Base-by-base conservation (phyloP, 1,140 invertebrate species). In the Macrocentrus cingulum region DNA sequence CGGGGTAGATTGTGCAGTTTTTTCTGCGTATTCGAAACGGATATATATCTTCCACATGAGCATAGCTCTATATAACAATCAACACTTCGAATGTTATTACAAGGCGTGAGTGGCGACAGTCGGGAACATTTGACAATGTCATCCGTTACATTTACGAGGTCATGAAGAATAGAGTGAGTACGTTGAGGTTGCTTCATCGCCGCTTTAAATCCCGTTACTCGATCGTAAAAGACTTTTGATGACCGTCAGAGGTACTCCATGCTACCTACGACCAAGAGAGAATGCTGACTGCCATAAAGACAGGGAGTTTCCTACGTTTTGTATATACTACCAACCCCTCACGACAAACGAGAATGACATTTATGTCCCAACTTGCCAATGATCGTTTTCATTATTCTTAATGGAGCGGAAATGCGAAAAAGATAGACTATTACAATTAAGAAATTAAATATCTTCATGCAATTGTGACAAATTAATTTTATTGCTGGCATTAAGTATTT, bases 191-290 rank as follows among this genome's bases (percentile, higher is more conserved):
- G 74, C 77, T 77, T 79, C 77, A 78, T 80, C 76, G 76, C 77
- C 77, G 75, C 77, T 80, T 80, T 80, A 79, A 80, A 80, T 80
- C 77, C 76, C 76, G 76, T 80, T 77, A 77, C 73, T 68, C 66
- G 76, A 75, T 80, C 77, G 75, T 80, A 79, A 80, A 79, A 80
- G 76, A 74, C 75, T 77, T 52, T 78, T 80, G 76, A 80, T 77
- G 77, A 79, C 76, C 77, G 76, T 57, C 71, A 72, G 25, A 60
- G 65, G 68, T 69, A 66, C 59, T 65, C 18, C 48, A 44, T 25
- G 62, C 65, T 52, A 57, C 46, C 45, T 57, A 71, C 67, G 67
- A 68, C 59, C 66, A 42, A 41, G 48, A 42, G 66, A 68, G 66
- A 68, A 67, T 64, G 65, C 61, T 67, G 56, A 48, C 61, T 58